Base-by-base conservation (phyloP, 1,140 invertebrate genomes). In the Zaprionus inermis region DNA sequence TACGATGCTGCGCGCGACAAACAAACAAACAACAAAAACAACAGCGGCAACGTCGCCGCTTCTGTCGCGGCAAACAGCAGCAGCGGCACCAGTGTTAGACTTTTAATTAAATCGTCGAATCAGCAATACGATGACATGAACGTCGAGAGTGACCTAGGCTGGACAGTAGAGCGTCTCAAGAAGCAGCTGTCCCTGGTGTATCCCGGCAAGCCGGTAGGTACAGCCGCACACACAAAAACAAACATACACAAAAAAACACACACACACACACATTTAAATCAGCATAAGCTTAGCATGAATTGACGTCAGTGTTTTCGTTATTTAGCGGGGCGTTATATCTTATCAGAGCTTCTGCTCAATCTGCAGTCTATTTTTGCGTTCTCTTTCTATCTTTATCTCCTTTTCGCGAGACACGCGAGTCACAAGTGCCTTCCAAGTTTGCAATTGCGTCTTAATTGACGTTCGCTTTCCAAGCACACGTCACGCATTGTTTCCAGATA, bases 101-200 rank as follows among this genome's bases (percentile, higher is more conserved):
- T 98, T 58, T 94, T 97, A 81, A 96, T 98, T 41, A 97, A 97
- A 93, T 96, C 97, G 22, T 97, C 97, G 18, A 97, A 97, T 93
- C 97, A 97, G 91, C 96, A 97, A 93, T 95, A 97, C 80, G 96
- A 96, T 75, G 97, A 98, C 92, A 96, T 97, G 88, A 95, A 95
- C 66, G 94, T 98, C 55, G 94, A 96, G 74, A 97, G 97, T 92
- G 94, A 96, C 86, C 93, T 96, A 34, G 95, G 95, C 67, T 98
- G 97, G 97, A 97, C 96, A n/a, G 95, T 98, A 59, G 93, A 94
- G 68, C 94, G 95, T 90, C 93, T 98, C 24, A 98, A 98, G 93
- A 95, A 95, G 67, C 95, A 98, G 90, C 93, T 98, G 20, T 95
- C 96, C 5, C 94, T 96, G 92, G 95, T 97, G 61, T 98, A 98